A percentile compares a stretch with the other conserved stretches of the same genome.
Conservation (phyloP, 1,140 invertebrate genomes). For the Agrypnia vestita region DNA sequence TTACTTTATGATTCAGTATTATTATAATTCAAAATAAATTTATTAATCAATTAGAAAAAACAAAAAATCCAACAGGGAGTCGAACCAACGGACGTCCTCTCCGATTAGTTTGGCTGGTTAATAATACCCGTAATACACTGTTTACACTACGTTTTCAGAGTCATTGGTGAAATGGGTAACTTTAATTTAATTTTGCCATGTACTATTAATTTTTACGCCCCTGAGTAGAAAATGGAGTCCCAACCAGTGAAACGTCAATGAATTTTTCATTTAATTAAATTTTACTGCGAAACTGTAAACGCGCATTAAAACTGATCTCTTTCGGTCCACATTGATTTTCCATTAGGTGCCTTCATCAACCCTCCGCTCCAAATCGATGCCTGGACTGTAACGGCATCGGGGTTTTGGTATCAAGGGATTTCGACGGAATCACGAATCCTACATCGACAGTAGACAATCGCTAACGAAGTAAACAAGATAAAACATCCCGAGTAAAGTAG, state of each 20-base stretch:
- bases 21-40: too few species aligned
- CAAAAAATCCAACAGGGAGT: too few species aligned
- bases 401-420: neutral
- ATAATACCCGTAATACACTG: too few species aligned
- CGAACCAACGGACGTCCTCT: too few species aligned
- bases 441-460: slow-evolving; percentile 23
- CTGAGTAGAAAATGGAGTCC: neutral
- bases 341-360: slow-evolving; percentile 28
- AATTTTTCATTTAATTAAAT: slow-evolving; percentile 12
- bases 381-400: neutral
- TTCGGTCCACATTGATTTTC: slow-evolving; percentile 26
- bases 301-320: slow-evolving; percentile 22
- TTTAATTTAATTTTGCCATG: too few species aligned
- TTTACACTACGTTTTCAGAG: too few species aligned
- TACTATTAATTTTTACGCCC: neutral
- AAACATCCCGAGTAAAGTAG: slow-evolving; percentile 26
- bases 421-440: neutral
- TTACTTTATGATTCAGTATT: too few species aligned
- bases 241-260: slow-evolving; percentile 13
- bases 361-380: neutral
- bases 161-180: too few species aligned
- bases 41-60: too few species aligned
- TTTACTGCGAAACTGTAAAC: neutral
- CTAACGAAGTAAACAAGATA: slow-evolving; percentile 35
- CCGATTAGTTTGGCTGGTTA: too few species aligned